Evolutionary conservation across 2,797 vertebrate species (phyloP), one percentile per base, ranked within the genome.

Genomic region (Helicolenus hilgendorfi): DNA sequence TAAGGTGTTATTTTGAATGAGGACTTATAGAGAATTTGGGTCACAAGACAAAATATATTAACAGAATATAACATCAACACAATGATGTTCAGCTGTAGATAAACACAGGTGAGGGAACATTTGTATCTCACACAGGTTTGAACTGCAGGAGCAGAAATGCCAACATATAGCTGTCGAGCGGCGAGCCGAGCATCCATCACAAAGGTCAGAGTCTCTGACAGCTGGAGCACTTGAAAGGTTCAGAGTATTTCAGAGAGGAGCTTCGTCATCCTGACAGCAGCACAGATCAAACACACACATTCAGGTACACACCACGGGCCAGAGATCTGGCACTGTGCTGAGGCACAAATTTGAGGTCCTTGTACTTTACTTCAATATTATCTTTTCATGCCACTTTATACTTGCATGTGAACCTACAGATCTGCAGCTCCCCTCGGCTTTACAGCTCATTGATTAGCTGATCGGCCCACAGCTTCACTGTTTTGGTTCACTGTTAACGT

Each of bases 171-270:
- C 83, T 85, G 87, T 77, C 2, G 53, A 65, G 60, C 49, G 3
- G 29, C 15, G 64, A 77, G 77, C 86, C 24, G 64, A 79, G 92
- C 83, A 69, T 92, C 83, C 85, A 77, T 84, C 88, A 78, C 67
- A 89, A 92, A 94, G 92, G 91, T 92, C 95, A 91, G 45, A 87
- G 79, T 2, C 67, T 84, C 56, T 26, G 76, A 90, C 85, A 73
- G 69, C 35, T 5, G 14, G 1, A 65, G 68, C 70, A 20, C 79
- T 88, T 89, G 68, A 90, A 92, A 90, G 89, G 80, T 74, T 78
- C n/a, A 5, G 41, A 69, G 38, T 1, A 10, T 86, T 91, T 83
- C 76, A 87, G 86, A 77, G 41, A 72, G 65, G 27, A 74, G 41
- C 36, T 13, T 55, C 33, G 7, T 68, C 78, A 31, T 49, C 79